Evolutionary conservation across 2,113 vertebrate genomes (phyloP), one percentile per base, ranked within the genome.

Genomic region (Eolophus roseicapilla): DNA sequence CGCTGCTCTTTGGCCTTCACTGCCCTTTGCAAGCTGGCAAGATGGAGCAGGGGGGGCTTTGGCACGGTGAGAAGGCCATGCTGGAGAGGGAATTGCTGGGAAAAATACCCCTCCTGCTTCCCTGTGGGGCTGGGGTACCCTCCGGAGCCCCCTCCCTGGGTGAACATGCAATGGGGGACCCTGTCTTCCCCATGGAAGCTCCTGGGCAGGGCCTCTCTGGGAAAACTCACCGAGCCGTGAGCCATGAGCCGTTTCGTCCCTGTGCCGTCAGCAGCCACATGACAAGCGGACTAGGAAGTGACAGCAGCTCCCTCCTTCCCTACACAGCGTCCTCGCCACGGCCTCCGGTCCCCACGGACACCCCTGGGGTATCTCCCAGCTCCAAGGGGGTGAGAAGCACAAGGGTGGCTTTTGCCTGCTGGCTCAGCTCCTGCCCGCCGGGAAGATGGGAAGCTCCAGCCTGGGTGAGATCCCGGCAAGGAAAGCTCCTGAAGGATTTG

Each of bases 181-280:
- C 24, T 0, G 21, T 19, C 11, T 33, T 25, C 21, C 47, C 78
- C 35, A 7, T 1, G 20, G 37, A 21, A 10, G 9, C 15, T 25
- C 52, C 62, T 1, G 1, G 2, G 19, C 19, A 57, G 21, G 65
- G n/a, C 60, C 49, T 25, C 37, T 39, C 43, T 17, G 44, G 68
- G 29, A 86, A 23, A 73, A 81, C 84, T 88, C 88, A 85, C 91
- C 70, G 13, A 46, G 57, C 81, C 20, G 7, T 12, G 50, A 31
- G n/a, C 44, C 52, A 16, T 8, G 83, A 53, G 62, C 52, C 7
- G 15, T 28, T 43, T 10, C 77, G 28, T 75, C 60, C 53, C 46
- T 18, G 16, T 49, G 82, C 68, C 89, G 92, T 92, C 82, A 90
- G 67, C 90, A 80, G 68, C 74, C 95, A 92, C 78, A 87, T 92